Conservation (phyloP, 1,140 invertebrate genomes). For the Zaprionus kolodkinae region DNA sequence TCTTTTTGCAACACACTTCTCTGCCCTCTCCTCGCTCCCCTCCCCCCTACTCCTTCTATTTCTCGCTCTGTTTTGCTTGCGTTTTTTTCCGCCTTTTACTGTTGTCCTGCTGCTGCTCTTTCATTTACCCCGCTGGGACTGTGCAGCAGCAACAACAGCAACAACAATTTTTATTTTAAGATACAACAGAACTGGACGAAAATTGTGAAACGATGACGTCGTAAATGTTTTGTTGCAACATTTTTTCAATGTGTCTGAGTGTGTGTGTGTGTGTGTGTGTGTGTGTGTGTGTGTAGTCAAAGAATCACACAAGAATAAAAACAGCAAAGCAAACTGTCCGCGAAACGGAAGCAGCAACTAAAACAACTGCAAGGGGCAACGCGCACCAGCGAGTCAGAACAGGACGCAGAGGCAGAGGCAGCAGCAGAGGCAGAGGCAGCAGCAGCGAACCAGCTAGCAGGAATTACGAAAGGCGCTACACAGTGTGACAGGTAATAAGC, state of each 20-base stretch:
- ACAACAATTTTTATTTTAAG: constrained; percentile 70
- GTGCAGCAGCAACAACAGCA: constrained; percentile 38
- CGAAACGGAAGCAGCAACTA: constrained; percentile 76
- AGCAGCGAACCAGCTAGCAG: neutral
- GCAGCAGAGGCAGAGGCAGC: neutral
- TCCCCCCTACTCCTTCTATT: constrained; percentile 3
- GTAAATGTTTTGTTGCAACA: constrained; percentile 82
- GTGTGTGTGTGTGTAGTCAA: constrained; percentile 23
- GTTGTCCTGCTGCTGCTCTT: constrained; percentile 13
- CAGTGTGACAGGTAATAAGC: neutral
- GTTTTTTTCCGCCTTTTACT: neutral
- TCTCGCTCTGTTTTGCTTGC: neutral
- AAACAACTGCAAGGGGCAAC: constrained; percentile 70
- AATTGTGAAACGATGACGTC: constrained; percentile 81
- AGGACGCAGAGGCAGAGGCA: neutral
- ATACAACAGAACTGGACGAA: constrained; percentile 62
- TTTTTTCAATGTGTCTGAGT: constrained; percentile 40
- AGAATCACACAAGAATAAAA: constrained; percentile 57
- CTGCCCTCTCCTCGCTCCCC: neutral
- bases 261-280: constrained; percentile 10
- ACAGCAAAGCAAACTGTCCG: constrained; percentile 79
- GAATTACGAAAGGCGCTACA: constrained; percentile 15
- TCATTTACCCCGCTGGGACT: constrained; percentile 23
- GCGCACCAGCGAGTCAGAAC: constrained; percentile 17
- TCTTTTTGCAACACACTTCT: constrained; percentile 36